phyloP scores from a whole-genome alignment of 2,113 vertebrate species.

The Podarcis raffonei region DNA sequence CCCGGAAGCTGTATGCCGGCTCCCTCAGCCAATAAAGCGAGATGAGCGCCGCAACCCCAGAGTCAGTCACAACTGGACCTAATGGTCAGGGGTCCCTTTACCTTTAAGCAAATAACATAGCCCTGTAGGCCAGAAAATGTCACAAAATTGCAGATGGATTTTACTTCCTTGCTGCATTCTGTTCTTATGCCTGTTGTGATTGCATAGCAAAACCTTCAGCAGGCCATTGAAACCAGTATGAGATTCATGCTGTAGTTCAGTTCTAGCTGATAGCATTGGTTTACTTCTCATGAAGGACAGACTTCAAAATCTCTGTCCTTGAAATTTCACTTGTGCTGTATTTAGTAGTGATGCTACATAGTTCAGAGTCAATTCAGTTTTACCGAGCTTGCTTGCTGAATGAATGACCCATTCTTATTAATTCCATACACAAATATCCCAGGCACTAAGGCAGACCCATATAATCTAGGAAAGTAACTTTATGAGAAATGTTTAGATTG shows the following conservation, averaged over 20 bases:
- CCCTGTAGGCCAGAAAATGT: background rate
- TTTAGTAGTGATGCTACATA: background rate
- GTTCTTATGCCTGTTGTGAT: background rate
- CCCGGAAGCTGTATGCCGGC: no score
- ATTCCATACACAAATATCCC: background rate
- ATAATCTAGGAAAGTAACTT: background rate
- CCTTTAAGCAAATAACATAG: no score
- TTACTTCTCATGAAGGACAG: background rate
- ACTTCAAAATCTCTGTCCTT: background rate
- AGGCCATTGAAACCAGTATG: background rate
- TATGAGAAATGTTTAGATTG: background rate
- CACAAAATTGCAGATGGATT: background rate
- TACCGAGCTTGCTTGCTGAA: background rate
- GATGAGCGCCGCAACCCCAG: no score
- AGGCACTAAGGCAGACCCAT: background rate
- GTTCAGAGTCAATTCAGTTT: background rate
- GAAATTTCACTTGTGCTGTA: background rate
- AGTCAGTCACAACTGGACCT: no score
- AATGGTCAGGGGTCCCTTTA: no score
- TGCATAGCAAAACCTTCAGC: background rate
- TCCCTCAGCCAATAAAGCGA: no score
- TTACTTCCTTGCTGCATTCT: background rate
- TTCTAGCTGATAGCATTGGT: background rate
- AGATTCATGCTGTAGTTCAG: background rate
- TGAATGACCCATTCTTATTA: background rate